These are phyloP conservation scores for Ichneumoninae sp. DNA, from an alignment of 2,888 invertebrate species.

Conservation along the genomic window DNA sequence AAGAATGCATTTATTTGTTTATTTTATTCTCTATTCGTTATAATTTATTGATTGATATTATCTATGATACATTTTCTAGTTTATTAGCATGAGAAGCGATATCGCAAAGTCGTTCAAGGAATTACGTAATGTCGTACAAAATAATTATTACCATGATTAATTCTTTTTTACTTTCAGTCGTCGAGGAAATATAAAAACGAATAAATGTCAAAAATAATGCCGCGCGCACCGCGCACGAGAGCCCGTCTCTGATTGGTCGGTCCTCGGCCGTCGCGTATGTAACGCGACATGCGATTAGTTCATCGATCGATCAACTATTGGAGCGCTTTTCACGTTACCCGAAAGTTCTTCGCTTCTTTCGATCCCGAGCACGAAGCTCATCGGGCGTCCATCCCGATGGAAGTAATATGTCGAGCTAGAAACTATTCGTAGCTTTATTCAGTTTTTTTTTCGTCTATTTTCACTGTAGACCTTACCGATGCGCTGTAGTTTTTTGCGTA, in stretches of 20 bases:
- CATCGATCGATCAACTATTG: conserved; percentile 60
- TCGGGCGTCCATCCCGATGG: not conserved
- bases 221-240: conserved; percentile 23
- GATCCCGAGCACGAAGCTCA: not conserved
- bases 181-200: no score
- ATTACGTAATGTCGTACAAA: conserved; percentile 76
- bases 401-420: not conserved
- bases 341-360: conserved; percentile 41
- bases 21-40: conserved; percentile 59
- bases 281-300: conserved; percentile 48
- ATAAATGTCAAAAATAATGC: conserved; percentile 44
- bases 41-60: conserved; percentile 80
- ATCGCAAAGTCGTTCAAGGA: conserved; percentile 82
- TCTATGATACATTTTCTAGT: conserved; percentile 77
- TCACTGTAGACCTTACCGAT: no score
- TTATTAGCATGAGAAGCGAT: conserved; percentile 81
- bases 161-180: no score
- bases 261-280: conserved; percentile 12
- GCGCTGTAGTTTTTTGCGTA: not conserved
- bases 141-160: not conserved
- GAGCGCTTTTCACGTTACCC: conserved; percentile 6
- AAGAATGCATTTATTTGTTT: not conserved
- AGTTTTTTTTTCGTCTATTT: no score
- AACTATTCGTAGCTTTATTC: not conserved
- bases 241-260: conserved; percentile 48